phyloP scores from a whole-genome alignment of 2,113 vertebrate species.

The Pogonocichla stellata region DNA sequence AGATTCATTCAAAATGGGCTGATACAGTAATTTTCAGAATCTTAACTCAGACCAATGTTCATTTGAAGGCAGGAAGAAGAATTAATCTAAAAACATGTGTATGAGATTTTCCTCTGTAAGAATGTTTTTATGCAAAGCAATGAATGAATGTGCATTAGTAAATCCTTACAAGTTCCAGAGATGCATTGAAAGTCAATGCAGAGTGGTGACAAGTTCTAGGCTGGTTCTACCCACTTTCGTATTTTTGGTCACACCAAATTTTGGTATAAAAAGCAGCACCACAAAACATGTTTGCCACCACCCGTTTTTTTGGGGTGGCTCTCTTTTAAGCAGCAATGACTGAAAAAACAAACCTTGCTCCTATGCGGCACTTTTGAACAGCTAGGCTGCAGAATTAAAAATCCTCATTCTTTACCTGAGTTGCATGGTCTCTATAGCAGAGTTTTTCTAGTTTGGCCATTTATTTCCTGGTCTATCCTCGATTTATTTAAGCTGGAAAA shows the following conservation, averaged over 20 bases:
- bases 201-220: background rate
- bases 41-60: background rate
- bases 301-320: background rate
- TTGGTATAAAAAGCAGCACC: accelerated
- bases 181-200: background rate
- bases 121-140: background rate
- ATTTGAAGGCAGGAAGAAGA: background rate
- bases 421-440: background rate
- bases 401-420: background rate
- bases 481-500: background rate
- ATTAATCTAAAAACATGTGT: background rate
- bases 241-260: background rate
- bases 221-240: background rate
- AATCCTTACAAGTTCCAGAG: background rate
- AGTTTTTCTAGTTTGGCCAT: background rate
- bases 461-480: background rate
- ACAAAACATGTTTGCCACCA: background rate
- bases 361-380: background rate
- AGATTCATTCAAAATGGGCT: background rate
- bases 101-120: background rate
- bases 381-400: background rate
- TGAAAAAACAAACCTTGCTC: background rate
- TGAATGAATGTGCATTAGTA: background rate
- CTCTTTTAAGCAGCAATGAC: background rate
- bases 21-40: background rate